These are phyloP conservation scores for Anthopleura sola DNA, from an alignment of 64 coral and sea anemone species.

Conservation along the genomic window DNA sequence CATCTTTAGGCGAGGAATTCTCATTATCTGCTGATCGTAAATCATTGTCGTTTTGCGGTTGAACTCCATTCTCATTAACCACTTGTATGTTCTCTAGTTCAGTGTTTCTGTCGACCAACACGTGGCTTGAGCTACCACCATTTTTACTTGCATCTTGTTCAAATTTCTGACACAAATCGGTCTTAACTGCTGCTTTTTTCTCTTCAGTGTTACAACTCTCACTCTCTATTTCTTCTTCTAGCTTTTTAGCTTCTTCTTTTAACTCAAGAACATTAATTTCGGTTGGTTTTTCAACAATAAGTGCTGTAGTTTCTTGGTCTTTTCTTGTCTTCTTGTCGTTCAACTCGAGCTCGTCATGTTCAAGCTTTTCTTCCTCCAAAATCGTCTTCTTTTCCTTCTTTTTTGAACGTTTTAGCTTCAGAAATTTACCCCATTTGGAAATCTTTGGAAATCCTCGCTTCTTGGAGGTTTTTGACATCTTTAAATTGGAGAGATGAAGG, in stretches of 20 bases:
- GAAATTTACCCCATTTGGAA: conserved; percentile 7
- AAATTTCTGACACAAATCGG: neutral
- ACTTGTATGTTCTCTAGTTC: neutral
- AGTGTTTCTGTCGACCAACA: neutral
- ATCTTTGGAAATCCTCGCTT: conserved; percentile 12
- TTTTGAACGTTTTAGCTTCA: neutral
- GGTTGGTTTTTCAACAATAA: neutral
- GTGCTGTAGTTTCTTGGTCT: conserved; percentile 1
- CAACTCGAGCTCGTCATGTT: neutral
- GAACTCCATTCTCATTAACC: neutral
- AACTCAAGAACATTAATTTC: neutral
- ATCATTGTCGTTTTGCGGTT: neutral
- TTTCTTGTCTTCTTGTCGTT: neutral
- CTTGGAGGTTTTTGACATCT: neutral
- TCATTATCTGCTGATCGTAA: neutral
- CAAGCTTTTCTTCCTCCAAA: neutral
- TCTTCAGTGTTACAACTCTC: neutral
- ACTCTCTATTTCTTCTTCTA: neutral
- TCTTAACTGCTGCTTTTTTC: neutral
- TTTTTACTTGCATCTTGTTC: neutral
- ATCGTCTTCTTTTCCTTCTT: neutral
- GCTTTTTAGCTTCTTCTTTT: neutral
- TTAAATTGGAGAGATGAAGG: neutral
- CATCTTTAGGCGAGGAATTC: neutral
- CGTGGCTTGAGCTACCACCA: neutral